Conservation (phyloP, 37 sponge, comb jelly and placozoan genomes). For the Agelas oroides region DNA sequence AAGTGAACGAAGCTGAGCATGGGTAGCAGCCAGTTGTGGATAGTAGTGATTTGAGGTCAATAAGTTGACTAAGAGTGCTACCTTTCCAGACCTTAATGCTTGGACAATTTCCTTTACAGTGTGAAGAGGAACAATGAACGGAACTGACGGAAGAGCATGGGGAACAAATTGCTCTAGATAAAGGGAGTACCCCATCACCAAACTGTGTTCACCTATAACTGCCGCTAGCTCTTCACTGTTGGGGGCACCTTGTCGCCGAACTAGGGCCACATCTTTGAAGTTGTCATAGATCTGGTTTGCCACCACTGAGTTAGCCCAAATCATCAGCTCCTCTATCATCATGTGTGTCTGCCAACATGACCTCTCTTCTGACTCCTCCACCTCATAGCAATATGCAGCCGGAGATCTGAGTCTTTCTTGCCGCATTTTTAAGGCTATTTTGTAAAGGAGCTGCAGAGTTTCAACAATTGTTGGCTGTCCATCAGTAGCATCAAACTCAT, state of each 20-base stretch:
- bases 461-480: slow-evolving; percentile 19
- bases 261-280: slow-evolving; percentile 23
- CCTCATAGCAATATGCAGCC: slow-evolving; percentile 30
- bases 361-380: slow-evolving; percentile 20
- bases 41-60: slow-evolving; percentile 19
- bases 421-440: slow-evolving; percentile 36
- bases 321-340: slow-evolving; percentile 76
- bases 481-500: neutral
- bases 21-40: slow-evolving; percentile 62
- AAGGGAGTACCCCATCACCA: slow-evolving; percentile 4
- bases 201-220: neutral
- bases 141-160: neutral
- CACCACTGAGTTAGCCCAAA: slow-evolving; percentile 68
- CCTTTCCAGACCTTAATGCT: neutral
- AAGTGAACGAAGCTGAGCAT: neutral
- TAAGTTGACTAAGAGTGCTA: neutral
- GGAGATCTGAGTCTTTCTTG: slow-evolving; percentile 19
- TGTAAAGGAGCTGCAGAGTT: slow-evolving; percentile 31
- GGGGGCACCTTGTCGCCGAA: slow-evolving; percentile 50
- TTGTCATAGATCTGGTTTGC: slow-evolving; percentile 16
- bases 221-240: neutral
- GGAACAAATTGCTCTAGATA: neutral
- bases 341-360: slow-evolving; percentile 43
- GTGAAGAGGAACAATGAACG: neutral
- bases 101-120: neutral